Evolutionary conservation across 2,888 invertebrate species (phyloP).

Genomic region (Tachystola acroxantha): DNA sequence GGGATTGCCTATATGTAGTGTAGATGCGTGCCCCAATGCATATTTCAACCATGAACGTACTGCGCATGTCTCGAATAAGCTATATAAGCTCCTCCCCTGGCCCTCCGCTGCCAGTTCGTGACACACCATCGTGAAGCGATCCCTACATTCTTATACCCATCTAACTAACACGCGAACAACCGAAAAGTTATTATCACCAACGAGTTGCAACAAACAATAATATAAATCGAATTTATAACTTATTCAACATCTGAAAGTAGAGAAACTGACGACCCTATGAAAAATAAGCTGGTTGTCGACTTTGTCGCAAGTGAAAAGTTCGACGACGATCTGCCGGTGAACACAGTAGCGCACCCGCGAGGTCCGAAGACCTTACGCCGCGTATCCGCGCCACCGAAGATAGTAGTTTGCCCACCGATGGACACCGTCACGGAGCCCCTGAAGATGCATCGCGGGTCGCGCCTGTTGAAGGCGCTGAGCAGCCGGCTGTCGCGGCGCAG

Average conservation of each 20-base stretch:
- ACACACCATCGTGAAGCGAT: slow-evolving; percentile 40
- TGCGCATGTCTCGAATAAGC: slow-evolving; percentile 51
- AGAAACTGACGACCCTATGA: slow-evolving; percentile 49
- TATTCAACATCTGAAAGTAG: slow-evolving; percentile 27
- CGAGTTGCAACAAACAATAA: slow-evolving; percentile 16
- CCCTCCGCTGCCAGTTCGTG: slow-evolving; percentile 46
- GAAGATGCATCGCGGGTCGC: slow-evolving; percentile 77
- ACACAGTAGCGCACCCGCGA: slow-evolving; percentile 37
- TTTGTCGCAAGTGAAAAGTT: slow-evolving; percentile 54
- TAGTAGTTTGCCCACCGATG: slow-evolving; percentile 68
- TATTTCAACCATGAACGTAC: slow-evolving; percentile 18
- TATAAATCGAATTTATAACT: slow-evolving; percentile 19
- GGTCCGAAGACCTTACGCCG: slow-evolving; percentile 38
- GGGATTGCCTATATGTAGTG: no score
- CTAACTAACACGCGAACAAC: slow-evolving; percentile 27
- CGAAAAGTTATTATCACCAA: slow-evolving; percentile 51
- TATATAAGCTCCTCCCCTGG: slow-evolving; percentile 40
- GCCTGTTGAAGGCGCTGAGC: slow-evolving; percentile 82
- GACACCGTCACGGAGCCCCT: slow-evolving; percentile 77
- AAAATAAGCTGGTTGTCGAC: slow-evolving; percentile 54
- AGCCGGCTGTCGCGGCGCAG: slow-evolving; percentile 79
- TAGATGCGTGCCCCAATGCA: slow-evolving; percentile 41
- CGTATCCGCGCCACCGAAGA: slow-evolving; percentile 60
- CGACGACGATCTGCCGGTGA: slow-evolving; percentile 46
- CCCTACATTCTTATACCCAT: slow-evolving; percentile 29